These are phyloP conservation scores for Spialia ferax DNA, from an alignment of 2,888 invertebrate genomes.

Conservation along the genomic window DNA sequence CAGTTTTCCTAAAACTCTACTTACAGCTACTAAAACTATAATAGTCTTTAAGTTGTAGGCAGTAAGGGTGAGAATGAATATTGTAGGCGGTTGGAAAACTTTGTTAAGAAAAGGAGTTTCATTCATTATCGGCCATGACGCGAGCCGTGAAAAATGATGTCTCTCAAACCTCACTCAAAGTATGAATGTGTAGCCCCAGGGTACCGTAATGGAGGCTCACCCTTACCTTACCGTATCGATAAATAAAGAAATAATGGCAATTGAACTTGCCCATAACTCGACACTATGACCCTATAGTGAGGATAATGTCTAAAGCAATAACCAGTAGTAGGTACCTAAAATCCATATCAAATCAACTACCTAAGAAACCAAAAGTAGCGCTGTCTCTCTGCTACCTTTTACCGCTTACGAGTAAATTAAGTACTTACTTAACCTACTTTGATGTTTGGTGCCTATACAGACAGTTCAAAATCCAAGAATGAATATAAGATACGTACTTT, in stretches of 20 bases:
- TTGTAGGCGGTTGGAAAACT: neutral
- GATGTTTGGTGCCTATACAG: too few relatives aligned
- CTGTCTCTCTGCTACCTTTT: too few relatives aligned
- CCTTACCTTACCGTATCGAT: neutral
- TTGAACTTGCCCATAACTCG: too few relatives aligned
- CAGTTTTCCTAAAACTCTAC: constrained; percentile 40
- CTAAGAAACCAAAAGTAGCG: too few relatives aligned
- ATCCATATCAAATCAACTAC: too few relatives aligned
- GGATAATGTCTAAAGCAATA: too few relatives aligned
- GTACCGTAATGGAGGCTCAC: neutral
- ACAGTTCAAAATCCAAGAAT: too few relatives aligned
- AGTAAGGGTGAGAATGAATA: constrained; percentile 37
- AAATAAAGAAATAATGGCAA: neutral
- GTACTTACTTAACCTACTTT: too few relatives aligned
- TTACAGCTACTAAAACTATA: neutral
- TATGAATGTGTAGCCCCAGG: constrained; percentile 30
- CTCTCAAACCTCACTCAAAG: constrained; percentile 44
- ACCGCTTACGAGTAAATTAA: too few relatives aligned
- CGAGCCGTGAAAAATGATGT: constrained; percentile 50
- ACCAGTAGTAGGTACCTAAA: too few relatives aligned
- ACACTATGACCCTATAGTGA: too few relatives aligned
- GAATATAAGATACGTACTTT: too few relatives aligned
- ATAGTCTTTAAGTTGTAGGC: constrained; percentile 15
- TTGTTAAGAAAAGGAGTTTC: constrained; percentile 43
- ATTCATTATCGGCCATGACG: constrained; percentile 50